Percentiles rank a stretch among this genome's conserved stretches.
These are phyloP conservation scores for Acleris holmiana DNA, from an alignment of 2,888 invertebrate genomes.

Conservation along the genomic window DNA sequence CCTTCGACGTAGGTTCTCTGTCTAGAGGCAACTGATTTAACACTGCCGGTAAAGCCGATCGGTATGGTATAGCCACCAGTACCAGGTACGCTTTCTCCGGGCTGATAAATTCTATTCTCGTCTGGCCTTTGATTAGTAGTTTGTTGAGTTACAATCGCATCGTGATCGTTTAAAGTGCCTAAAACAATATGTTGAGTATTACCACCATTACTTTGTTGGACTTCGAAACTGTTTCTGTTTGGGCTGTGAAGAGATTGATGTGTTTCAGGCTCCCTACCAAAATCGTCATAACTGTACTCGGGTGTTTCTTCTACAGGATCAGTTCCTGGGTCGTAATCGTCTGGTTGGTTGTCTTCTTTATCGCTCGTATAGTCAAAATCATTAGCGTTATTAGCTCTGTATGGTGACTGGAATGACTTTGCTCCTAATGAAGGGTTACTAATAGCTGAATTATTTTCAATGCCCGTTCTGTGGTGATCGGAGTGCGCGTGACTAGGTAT, in stretches of 20 bases:
- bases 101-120: slow-evolving; percentile 85
- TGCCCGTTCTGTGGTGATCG: slow-evolving; percentile 66
- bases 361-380: slow-evolving; percentile 71
- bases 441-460: slow-evolving; percentile 40
- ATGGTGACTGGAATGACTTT: slow-evolving; percentile 66
- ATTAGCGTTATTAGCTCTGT: slow-evolving; percentile 50
- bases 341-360: slow-evolving; percentile 65
- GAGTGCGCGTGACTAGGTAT: slow-evolving; percentile 62
- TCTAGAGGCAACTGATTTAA: slow-evolving; percentile 86
- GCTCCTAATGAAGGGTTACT: slow-evolving; percentile 55
- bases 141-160: slow-evolving; percentile 86
- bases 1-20: slow-evolving; percentile 84
- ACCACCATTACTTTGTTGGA: slow-evolving; percentile 77
- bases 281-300: slow-evolving; percentile 86
- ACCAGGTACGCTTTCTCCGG: slow-evolving; percentile 88
- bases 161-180: slow-evolving; percentile 83
- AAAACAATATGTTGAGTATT: slow-evolving; percentile 87
- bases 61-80: slow-evolving; percentile 88
- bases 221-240: slow-evolving; percentile 65
- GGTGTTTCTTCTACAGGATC: slow-evolving; percentile 77
- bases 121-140: slow-evolving; percentile 75
- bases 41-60: slow-evolving; percentile 87
- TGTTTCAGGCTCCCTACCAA: slow-evolving; percentile 64
- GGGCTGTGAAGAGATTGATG: slow-evolving; percentile 66
- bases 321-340: slow-evolving; percentile 71